A percentile compares a stretch with the other conserved stretches of the same genome.
phyloP scores from a whole-genome alignment of 2,888 invertebrate species.

The Polydesmus complanatus region DNA sequence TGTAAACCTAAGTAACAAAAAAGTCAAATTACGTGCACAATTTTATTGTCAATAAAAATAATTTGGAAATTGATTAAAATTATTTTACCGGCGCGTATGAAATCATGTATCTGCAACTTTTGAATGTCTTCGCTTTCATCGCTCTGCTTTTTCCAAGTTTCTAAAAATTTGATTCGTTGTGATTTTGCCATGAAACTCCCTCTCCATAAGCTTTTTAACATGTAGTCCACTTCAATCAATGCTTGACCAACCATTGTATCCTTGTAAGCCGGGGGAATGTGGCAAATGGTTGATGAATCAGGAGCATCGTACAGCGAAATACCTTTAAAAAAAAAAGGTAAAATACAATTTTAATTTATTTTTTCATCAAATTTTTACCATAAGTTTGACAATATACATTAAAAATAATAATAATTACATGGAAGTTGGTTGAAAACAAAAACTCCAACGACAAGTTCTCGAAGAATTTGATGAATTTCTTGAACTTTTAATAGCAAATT shows the following conservation, averaged over 20 bases:
- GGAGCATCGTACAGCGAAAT: conserved; percentile 6
- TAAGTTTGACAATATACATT: not conserved
- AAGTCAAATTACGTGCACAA: not conserved
- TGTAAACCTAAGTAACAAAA: not conserved
- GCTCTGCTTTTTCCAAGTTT: conserved; percentile 9
- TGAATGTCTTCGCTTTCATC: no score
- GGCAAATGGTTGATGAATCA: conserved; percentile 12
- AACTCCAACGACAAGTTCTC: conserved; percentile 15
- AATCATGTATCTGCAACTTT: not conserved
- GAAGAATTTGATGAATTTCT: conserved; percentile 14
- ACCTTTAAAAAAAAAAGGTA: conserved; percentile 5
- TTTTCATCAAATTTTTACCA: no score
- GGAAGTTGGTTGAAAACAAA: conserved; percentile 18
- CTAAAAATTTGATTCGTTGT: conserved; percentile 10
- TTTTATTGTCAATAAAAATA: no score
- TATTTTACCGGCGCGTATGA: no score
- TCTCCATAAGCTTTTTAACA: conserved; percentile 14
- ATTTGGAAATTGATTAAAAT: no score
- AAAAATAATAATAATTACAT: not conserved
- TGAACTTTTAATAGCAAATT: not conserved
- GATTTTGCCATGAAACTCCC: conserved; percentile 7
- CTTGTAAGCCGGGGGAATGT: conserved; percentile 14
- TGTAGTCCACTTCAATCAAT: conserved; percentile 14
- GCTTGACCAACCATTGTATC: conserved; percentile 15
- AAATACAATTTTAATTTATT: not conserved